Percentiles rank a stretch among this genome's conserved stretches.
phyloP scores from a whole-genome alignment of 2,113 vertebrate species.

The Piprites chloris region DNA sequence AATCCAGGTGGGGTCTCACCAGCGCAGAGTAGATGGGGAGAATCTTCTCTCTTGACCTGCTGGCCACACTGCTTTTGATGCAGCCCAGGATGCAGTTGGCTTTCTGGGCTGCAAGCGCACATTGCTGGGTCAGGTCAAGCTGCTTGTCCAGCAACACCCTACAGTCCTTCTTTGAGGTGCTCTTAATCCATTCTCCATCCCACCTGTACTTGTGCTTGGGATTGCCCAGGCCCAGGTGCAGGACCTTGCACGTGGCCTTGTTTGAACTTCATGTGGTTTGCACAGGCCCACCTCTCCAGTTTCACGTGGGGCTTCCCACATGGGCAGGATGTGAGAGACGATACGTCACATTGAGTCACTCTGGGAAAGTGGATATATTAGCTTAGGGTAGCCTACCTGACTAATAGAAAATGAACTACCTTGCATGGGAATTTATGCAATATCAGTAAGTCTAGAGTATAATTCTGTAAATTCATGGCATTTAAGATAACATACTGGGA shows the following conservation, averaged over 20 bases:
- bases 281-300: background rate
- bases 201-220: background rate
- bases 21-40: background rate
- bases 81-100: background rate
- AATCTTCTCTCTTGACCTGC: background rate
- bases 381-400: background rate
- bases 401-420: background rate
- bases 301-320: background rate
- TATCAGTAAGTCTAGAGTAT: background rate
- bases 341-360: background rate
- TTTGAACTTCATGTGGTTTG: background rate
- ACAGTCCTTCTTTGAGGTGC: background rate
- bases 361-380: background rate
- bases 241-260: background rate
- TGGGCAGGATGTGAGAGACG: fast-evolving
- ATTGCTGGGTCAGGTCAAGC: background rate
- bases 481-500: background rate
- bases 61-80: background rate
- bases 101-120: fast-evolving
- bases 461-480: background rate
- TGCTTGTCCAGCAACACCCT: background rate
- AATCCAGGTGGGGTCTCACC: background rate
- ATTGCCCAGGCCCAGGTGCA: background rate
- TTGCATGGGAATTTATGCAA: background rate
- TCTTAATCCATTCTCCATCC: background rate